A percentile compares a stretch with the other conserved stretches of the same genome.
Conservation (phyloP, 2,797 vertebrate genomes). For the Lacerta agilis region DNA sequence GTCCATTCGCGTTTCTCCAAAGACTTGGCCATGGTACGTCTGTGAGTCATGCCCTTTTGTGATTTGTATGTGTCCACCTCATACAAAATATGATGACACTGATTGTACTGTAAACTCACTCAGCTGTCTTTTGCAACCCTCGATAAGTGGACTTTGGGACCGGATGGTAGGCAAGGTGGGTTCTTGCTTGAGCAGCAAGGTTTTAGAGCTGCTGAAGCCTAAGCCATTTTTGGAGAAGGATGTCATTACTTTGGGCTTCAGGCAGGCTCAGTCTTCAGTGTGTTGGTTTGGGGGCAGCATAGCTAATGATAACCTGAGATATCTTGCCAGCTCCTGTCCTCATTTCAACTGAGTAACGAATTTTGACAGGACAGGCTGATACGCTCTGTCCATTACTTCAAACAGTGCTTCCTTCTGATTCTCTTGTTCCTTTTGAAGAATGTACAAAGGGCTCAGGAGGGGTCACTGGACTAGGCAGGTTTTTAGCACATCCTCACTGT, state of each 20-base stretch:
- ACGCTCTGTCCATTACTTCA: not conserved
- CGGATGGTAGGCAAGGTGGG: slow-evolving; percentile 46
- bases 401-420: not conserved
- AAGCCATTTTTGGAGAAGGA: slow-evolving; percentile 17
- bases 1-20: slow-evolving; percentile 76
- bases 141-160: slow-evolving; percentile 55
- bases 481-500: not conserved
- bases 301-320: not conserved
- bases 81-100: slow-evolving; percentile 68
- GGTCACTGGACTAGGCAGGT: not conserved
- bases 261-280: slow-evolving; percentile 7
- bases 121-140: slow-evolving; percentile 63
- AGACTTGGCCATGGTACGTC: slow-evolving; percentile 76
- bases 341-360: not conserved
- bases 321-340: not conserved
- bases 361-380: not conserved
- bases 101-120: slow-evolving; percentile 69
- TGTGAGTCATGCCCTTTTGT: slow-evolving; percentile 76
- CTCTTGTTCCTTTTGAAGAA: slow-evolving; percentile 8
- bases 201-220: fast-evolving
- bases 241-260: not conserved
- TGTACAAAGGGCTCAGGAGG: not conserved
- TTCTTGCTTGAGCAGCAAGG: slow-evolving; percentile 36
- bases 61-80: slow-evolving; percentile 70
- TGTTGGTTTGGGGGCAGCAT: slow-evolving; percentile 16